Conservation (phyloP, 2,113 vertebrate genomes). For the Buteo buteo region DNA sequence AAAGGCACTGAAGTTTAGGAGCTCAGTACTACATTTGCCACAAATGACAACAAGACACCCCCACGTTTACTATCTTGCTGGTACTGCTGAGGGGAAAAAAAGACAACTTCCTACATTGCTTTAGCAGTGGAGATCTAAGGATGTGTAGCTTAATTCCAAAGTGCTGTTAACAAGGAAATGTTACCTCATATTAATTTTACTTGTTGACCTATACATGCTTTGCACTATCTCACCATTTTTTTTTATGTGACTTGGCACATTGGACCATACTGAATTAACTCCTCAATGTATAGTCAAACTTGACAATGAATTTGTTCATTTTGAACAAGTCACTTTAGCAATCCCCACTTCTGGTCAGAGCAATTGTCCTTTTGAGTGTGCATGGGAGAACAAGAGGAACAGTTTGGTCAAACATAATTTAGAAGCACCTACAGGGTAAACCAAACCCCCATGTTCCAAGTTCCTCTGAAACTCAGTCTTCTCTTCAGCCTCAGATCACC, state of each 20-base stretch:
- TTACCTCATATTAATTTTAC: background rate
- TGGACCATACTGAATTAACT: background rate
- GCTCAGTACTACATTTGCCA: background rate
- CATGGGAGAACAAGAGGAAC: background rate
- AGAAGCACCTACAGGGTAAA: background rate
- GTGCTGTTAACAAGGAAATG: background rate
- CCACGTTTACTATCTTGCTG: background rate
- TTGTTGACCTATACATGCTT: background rate
- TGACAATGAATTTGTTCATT: background rate
- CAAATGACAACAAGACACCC: background rate
- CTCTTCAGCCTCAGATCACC: background rate
- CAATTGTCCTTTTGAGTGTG: background rate
- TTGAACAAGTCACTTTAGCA: background rate
- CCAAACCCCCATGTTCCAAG: background rate
- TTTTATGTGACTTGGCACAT: background rate
- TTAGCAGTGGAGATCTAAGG: background rate
- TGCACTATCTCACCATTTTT: background rate
- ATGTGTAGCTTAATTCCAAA: background rate
- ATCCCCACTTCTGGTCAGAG: background rate
- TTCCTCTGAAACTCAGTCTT: background rate
- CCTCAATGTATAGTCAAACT: background rate
- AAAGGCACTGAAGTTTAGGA: background rate
- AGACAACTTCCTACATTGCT: background rate
- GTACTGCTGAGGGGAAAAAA: background rate
- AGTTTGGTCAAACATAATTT: background rate